A percentile compares a stretch with the other conserved stretches of the same genome.
Evolutionary conservation across 2,797 vertebrate species (phyloP).

Genomic region (Anisognathus igniventris): DNA sequence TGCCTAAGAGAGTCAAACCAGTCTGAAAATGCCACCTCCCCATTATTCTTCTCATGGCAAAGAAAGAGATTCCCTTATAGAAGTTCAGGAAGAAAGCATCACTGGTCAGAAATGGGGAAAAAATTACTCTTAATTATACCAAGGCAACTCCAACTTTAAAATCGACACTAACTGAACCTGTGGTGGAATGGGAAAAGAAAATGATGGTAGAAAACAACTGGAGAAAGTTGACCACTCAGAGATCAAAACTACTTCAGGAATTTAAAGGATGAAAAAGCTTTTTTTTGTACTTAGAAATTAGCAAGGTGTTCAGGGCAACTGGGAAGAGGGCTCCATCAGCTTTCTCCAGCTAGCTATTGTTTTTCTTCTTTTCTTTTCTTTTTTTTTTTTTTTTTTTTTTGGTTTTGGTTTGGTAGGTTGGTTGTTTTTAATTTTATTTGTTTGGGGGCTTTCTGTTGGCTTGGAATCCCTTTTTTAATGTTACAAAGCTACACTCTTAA

Average conservation of each 20-base stretch:
- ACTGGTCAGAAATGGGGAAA: background rate
- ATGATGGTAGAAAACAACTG: background rate
- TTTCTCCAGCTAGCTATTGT: background rate
- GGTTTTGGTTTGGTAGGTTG: background rate
- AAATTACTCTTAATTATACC: background rate
- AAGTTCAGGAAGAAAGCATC: background rate
- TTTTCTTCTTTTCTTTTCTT: rapidly evolving
- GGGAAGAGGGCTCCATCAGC: background rate
- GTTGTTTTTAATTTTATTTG: rapidly evolving
- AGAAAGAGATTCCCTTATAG: background rate
- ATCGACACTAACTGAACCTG: background rate
- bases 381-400: no score
- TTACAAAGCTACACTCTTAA: background rate
- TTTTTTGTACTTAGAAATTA: background rate
- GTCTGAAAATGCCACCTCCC: background rate
- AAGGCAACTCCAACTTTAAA: background rate
- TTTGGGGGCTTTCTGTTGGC: background rate
- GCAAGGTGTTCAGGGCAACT: background rate
- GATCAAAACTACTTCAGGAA: background rate
- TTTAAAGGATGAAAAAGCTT: background rate
- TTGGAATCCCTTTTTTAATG: background rate
- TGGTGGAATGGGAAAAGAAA: background rate
- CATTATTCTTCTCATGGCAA: background rate
- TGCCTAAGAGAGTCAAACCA: background rate
- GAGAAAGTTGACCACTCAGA: background rate